phyloP scores from a whole-genome alignment of 2,888 invertebrate genomes.

The Epistrophe grossulariae region DNA sequence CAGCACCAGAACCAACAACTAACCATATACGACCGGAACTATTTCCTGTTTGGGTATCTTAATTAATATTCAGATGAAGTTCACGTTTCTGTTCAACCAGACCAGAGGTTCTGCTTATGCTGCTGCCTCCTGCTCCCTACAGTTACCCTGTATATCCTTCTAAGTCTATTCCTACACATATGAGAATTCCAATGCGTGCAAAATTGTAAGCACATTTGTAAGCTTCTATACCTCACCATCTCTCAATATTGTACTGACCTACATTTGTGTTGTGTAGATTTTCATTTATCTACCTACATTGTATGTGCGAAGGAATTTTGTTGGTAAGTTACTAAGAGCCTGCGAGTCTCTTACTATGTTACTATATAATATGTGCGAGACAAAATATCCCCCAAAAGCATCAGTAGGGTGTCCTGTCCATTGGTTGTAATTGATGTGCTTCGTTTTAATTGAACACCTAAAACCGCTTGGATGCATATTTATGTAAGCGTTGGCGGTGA shows the following conservation, averaged over 20 bases:
- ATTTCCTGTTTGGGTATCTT: conserved; percentile 64
- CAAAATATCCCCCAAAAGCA: conserved; percentile 20
- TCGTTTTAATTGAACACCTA: conserved; percentile 68
- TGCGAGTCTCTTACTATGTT: background rate
- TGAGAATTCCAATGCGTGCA: conserved; percentile 51
- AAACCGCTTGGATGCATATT: conserved; percentile 51
- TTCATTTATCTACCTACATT: background rate
- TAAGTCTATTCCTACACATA: background rate
- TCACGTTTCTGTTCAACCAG: conserved; percentile 53
- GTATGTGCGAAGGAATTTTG: conserved; percentile 9
- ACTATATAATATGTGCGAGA: background rate
- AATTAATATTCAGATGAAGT: conserved; percentile 73
- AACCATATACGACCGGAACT: conserved; percentile 29
- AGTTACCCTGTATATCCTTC: conserved; percentile 12
- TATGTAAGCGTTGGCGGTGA: background rate
- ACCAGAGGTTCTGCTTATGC: conserved; percentile 29
- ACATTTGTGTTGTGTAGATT: background rate
- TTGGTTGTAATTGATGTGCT: conserved; percentile 65
- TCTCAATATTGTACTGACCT: conserved; percentile 25
- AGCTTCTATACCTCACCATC: conserved; percentile 14
- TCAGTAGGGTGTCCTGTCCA: conserved; percentile 45
- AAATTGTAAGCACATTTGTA: conserved; percentile 60
- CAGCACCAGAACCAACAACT: conserved; percentile 4
- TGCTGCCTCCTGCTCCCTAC: background rate
- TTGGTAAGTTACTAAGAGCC: background rate